These are phyloP conservation scores for Apistogramma diplotaenia DNA, from an alignment of 2,113 vertebrate species.

Conservation along the genomic window DNA sequence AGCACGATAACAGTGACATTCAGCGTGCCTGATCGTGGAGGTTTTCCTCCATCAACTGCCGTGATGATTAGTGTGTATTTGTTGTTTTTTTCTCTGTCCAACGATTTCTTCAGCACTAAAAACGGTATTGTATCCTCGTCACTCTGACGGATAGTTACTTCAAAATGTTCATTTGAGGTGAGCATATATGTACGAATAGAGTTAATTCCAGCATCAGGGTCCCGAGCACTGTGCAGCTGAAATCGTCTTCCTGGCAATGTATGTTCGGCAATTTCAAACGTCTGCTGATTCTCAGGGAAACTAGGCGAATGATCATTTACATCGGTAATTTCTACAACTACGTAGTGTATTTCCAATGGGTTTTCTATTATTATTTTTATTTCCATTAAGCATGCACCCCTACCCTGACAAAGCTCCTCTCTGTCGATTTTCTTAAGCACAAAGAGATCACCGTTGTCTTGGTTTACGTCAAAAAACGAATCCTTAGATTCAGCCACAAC, in stretches of 20 bases:
- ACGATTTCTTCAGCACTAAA: slow-evolving; percentile 49
- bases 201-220: slow-evolving; percentile 57
- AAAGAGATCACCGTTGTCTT: slow-evolving; percentile 70
- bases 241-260: slow-evolving; percentile 59
- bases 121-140: slow-evolving; percentile 51
- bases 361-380: slow-evolving; percentile 69
- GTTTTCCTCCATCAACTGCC: slow-evolving; percentile 65
- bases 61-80: slow-evolving; percentile 36
- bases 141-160: slow-evolving; percentile 44
- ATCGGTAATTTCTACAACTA: slow-evolving; percentile 65
- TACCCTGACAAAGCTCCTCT: slow-evolving; percentile 57
- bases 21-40: slow-evolving; percentile 37
- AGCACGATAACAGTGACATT: slow-evolving; percentile 57
- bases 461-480: slow-evolving; percentile 64
- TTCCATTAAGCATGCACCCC: slow-evolving; percentile 53
- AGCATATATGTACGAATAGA: slow-evolving; percentile 63
- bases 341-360: slow-evolving; percentile 71
- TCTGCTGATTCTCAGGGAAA: slow-evolving; percentile 55
- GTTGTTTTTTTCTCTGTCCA: slow-evolving; percentile 62
- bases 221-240: slow-evolving; percentile 59
- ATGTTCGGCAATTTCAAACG: slow-evolving; percentile 60
- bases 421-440: slow-evolving; percentile 65
- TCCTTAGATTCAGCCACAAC: slow-evolving; percentile 60
- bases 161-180: slow-evolving; percentile 62
- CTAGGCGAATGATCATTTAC: slow-evolving; percentile 67